Evolutionary conservation across 2,797 vertebrate genomes (phyloP).

Genomic region (Uromys caudimaculatus): DNA sequence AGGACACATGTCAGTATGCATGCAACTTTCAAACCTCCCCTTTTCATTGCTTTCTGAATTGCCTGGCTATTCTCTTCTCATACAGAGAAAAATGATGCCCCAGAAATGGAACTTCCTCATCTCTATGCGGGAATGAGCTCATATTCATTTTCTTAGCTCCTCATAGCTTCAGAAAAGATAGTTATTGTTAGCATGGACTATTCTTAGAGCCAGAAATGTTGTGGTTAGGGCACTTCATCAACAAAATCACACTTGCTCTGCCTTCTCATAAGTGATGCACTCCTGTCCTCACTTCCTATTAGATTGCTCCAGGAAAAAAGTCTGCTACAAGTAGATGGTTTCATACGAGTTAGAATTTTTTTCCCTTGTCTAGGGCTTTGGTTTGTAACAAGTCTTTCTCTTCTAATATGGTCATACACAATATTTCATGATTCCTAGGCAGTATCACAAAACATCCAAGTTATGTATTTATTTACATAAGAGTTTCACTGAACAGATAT

Average conservation of each 20-base stretch:
- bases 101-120: slow-evolving; percentile 88
- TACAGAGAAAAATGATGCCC: slow-evolving; percentile 88
- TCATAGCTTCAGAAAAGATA: slow-evolving; percentile 84
- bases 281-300: slow-evolving; percentile 81
- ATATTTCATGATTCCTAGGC: not conserved
- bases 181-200: slow-evolving; percentile 85
- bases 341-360: slow-evolving; percentile 57
- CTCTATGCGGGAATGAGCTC: slow-evolving; percentile 84
- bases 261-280: slow-evolving; percentile 82
- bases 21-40: slow-evolving; percentile 73
- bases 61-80: slow-evolving; percentile 82
- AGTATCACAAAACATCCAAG: not conserved
- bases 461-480: slow-evolving; percentile 38
- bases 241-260: slow-evolving; percentile 83
- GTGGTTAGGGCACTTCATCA: slow-evolving; percentile 86
- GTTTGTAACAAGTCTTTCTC: slow-evolving; percentile 63
- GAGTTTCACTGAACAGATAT: slow-evolving; percentile 25
- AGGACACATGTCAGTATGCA: slow-evolving; percentile 57
- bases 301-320: slow-evolving; percentile 80
- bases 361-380: slow-evolving; percentile 67
- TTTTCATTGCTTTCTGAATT: slow-evolving; percentile 82
- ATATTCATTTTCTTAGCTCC: slow-evolving; percentile 86
- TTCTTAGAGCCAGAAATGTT: slow-evolving; percentile 79
- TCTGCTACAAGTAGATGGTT: slow-evolving; percentile 74
- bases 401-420: slow-evolving; percentile 69